Evolutionary conservation across 2,797 vertebrate species (phyloP).

Genomic region (Allobates femoralis): DNA sequence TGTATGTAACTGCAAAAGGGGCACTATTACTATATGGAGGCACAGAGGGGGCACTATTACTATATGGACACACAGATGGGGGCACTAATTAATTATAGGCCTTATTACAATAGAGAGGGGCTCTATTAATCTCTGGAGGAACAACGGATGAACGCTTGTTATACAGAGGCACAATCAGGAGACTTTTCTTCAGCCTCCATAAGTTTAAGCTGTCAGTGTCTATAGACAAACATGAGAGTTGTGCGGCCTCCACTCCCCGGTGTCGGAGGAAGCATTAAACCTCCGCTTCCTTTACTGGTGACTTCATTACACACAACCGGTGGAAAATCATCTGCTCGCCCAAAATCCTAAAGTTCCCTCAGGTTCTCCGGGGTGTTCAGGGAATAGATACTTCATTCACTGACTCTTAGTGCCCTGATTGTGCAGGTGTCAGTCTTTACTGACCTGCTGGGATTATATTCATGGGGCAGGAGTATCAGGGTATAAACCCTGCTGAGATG

Average conservation of each 20-base stretch:
- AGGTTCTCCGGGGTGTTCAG: not conserved
- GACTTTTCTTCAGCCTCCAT: conserved; percentile 19
- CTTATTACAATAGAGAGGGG: too few species aligned
- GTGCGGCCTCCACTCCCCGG: not conserved
- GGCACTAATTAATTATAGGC: too few species aligned
- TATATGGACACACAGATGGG: too few species aligned
- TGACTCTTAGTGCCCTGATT: not conserved
- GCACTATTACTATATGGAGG: too few species aligned
- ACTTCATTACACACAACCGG: not conserved
- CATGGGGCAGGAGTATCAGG: not conserved
- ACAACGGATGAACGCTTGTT: too few species aligned
- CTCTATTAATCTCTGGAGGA: too few species aligned
- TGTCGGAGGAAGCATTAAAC: conserved; percentile 34
- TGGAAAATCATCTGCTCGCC: conserved; percentile 36
- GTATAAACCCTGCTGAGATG: too few species aligned
- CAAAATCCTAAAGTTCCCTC: conserved; percentile 12
- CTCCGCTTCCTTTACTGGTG: conserved; percentile 14
- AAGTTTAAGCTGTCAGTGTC: conserved; percentile 49
- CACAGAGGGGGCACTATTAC: too few species aligned
- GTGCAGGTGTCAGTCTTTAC: not conserved
- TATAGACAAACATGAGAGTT: not conserved
- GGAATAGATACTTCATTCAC: not conserved
- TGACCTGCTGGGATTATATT: not conserved
- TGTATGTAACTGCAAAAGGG: too few species aligned
- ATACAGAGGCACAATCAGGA: not conserved